phyloP scores from a whole-genome alignment of 2,888 invertebrate species.

The Chirona hameri region DNA sequence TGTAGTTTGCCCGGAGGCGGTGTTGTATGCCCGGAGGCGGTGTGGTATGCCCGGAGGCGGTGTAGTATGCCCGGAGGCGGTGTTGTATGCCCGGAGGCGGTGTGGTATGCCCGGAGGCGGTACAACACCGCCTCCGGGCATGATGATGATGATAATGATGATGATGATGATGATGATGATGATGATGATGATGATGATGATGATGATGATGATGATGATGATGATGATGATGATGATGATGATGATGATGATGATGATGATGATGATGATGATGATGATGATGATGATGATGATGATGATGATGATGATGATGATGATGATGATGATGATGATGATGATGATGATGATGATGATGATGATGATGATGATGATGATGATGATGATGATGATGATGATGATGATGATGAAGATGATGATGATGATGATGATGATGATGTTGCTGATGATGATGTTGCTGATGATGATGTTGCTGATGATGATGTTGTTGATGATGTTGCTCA shows the following conservation, averaged over 20 bases:
- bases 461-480: too few relatives aligned
- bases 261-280: not conserved
- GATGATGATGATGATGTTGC: too few relatives aligned
- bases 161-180: not conserved
- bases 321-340: slow-evolving; percentile 22
- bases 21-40: too few relatives aligned
- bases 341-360: slow-evolving; percentile 22
- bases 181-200: not conserved
- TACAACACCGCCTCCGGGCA: too few relatives aligned
- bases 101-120: too few relatives aligned
- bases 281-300: slow-evolving; percentile 6
- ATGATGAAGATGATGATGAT: slow-evolving; percentile 11
- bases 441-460: too few relatives aligned
- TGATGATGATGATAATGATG: not conserved
- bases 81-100: too few relatives aligned
- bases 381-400: slow-evolving; percentile 22
- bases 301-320: slow-evolving; percentile 11
- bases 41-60: too few relatives aligned
- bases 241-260: not conserved
- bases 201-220: not conserved
- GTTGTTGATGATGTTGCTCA: too few relatives aligned
- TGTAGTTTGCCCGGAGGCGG: too few relatives aligned
- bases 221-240: not conserved
- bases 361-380: slow-evolving; percentile 22
- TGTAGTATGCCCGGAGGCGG: too few relatives aligned